Base-by-base conservation (phyloP, 2,113 vertebrate species). In the Spheniscus mendiculus region DNA sequence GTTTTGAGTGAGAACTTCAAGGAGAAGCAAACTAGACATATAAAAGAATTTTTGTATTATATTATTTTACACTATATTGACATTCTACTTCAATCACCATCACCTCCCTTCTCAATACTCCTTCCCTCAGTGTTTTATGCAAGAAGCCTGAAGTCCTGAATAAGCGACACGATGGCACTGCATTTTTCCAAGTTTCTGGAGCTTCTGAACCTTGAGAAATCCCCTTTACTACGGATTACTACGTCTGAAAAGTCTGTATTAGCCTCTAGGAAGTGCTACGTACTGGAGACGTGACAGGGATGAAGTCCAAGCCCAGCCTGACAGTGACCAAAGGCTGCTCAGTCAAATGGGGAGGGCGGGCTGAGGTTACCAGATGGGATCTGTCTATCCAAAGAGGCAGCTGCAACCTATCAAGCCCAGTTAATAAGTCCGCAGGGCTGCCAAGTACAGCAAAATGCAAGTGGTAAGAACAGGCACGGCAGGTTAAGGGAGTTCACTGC, bases 211-310 rank as follows among this genome's bases (percentile, higher is more conserved):
- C 50, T 78, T 4, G 59, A 67, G 81, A 63, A 92, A 62, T 29
- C 23, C 62, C 47, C 30, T 86, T 77, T 81, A 3, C 15, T 53
- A 3, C 0, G 15, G 53, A 30, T 34, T 36, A 12, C n/a, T 11
- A 6, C 0, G 0, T 19, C 36, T 50, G 34, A 25, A 19, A 72
- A 82, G 58, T 10, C 19, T 15, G 10, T 1, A 4, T 11, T 1
- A 26, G 77, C n/a, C 63, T 49, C 52, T n/a, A 40, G 81, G 45
- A 77, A 87, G 77, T 5, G n/a, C 66, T 45, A 15, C 1, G 5
- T 4, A 6, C 56, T 0, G 0, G 11, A 36, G 76, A 38, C 50
- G 62, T 25, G 63, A 81, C 10, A 0, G 40, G 66, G 79, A 80
- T 3, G 38, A 67, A 62, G 32, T 6, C 38, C 62, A 84, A 76